Conservation (phyloP, 2,113 vertebrate species). For the Carettochelys insculpta region DNA sequence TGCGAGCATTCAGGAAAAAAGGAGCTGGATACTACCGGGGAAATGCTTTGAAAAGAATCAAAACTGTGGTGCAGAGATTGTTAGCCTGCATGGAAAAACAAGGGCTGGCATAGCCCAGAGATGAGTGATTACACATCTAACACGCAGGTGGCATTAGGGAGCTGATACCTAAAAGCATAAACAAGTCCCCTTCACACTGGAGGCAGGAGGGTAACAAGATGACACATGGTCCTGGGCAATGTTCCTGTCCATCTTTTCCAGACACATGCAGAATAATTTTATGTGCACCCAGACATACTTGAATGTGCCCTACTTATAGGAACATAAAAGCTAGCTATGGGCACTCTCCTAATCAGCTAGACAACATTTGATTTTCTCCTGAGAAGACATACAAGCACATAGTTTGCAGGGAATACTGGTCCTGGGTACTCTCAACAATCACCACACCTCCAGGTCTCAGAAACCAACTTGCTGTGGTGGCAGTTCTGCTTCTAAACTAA, state of each 20-base stretch:
- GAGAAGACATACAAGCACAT: no score
- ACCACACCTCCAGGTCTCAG: not conserved
- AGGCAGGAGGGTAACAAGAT: not conserved
- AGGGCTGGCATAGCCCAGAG: not conserved
- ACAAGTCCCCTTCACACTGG: not conserved
- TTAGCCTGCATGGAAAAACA: not conserved
- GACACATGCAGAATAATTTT: no score
- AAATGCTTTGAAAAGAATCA: not conserved
- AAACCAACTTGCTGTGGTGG: no score
- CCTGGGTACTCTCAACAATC: not conserved
- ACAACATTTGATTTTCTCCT: no score
- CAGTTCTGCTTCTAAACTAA: no score
- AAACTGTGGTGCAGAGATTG: not conserved
- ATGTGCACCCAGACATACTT: no score
- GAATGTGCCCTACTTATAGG: no score
- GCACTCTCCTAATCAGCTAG: no score
- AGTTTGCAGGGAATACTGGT: no score
- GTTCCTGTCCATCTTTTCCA: no score
- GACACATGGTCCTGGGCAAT: no score
- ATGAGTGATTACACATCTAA: not conserved
- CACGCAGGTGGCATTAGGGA: not conserved
- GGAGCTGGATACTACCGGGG: not conserved
- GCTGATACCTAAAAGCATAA: not conserved
- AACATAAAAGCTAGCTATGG: no score
- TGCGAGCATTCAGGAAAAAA: not conserved